A percentile compares a stretch with the other conserved stretches of the same genome.
Conservation (phyloP, 2,888 invertebrate species). For the Erynnis tages region DNA sequence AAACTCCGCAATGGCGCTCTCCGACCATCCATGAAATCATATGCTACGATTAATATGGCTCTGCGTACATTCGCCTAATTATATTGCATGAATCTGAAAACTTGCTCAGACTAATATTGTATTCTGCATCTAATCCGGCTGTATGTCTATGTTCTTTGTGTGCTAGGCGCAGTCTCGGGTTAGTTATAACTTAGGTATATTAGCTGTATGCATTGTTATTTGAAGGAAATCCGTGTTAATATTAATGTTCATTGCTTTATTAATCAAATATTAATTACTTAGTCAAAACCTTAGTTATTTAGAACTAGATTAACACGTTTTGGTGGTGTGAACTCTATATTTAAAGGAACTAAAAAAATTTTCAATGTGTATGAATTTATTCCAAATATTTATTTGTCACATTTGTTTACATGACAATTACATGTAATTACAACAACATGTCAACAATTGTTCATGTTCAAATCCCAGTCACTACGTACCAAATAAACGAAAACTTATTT, state of each 20-base stretch:
- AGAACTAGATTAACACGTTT: no score
- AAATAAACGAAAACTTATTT: no score
- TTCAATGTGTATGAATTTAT: no score
- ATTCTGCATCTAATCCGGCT: background rate
- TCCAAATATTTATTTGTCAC: no score
- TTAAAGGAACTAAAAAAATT: no score
- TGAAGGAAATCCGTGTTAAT: background rate
- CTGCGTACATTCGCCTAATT: conserved; percentile 38
- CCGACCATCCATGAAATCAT: conserved; percentile 63
- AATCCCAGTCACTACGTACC: no score
- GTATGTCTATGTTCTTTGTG: conserved; percentile 4
- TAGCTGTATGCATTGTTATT: conserved; percentile 1
- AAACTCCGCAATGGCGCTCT: conserved; percentile 58
- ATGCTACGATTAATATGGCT: conserved; percentile 54
- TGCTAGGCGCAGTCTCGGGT: background rate
- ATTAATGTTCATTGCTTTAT: background rate
- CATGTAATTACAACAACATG: no score
- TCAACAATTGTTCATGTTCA: no score
- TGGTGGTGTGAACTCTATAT: no score
- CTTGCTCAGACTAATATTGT: conserved; percentile 17
- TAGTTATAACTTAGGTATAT: conserved; percentile 6
- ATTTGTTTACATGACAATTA: no score
- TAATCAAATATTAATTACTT: no score
- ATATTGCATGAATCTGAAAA: conserved; percentile 30
- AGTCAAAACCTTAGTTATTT: no score